Evolutionary conservation across 2,888 invertebrate genomes (phyloP).

Genomic region (Ectemnius lituratus): DNA sequence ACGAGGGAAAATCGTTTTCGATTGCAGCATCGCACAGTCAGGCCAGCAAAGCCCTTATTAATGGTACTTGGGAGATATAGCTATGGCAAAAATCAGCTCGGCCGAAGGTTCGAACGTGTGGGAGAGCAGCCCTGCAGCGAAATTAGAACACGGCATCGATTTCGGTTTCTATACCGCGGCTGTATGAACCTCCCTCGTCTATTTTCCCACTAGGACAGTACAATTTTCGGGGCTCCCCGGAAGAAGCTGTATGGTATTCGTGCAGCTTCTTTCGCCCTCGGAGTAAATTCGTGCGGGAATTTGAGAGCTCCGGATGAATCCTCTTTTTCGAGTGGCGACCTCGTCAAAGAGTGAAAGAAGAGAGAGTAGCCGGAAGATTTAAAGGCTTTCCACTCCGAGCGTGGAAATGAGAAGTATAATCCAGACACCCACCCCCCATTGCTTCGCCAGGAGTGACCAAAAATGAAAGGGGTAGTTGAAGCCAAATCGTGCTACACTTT

Average conservation of each 20-base stretch:
- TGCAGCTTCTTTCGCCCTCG: too few relatives aligned
- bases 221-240: slow-evolving; percentile 7
- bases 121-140: too few relatives aligned
- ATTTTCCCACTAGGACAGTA: neutral
- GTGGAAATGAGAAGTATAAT: slow-evolving; percentile 50
- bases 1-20: too few relatives aligned
- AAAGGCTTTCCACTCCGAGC: slow-evolving; percentile 35
- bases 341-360: slow-evolving; percentile 23
- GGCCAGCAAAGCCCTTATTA: too few relatives aligned
- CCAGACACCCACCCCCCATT: slow-evolving; percentile 25
- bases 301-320: slow-evolving; percentile 41
- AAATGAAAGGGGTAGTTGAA: slow-evolving; percentile 33
- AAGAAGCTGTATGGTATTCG: too few relatives aligned
- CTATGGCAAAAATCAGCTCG: too few relatives aligned
- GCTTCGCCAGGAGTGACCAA: slow-evolving; percentile 20
- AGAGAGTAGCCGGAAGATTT: slow-evolving; percentile 38
- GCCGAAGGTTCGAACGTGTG: too few relatives aligned
- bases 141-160: too few relatives aligned
- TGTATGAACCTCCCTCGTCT: too few relatives aligned
- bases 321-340: slow-evolving; percentile 33
- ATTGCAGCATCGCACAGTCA: too few relatives aligned
- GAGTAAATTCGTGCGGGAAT: slow-evolving; percentile 19
- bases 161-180: too few relatives aligned
- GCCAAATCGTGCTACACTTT: slow-evolving; percentile 41
- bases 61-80: too few relatives aligned